Conservation (phyloP, 2,113 vertebrate species). For the Salvelinus fontinalis region DNA sequence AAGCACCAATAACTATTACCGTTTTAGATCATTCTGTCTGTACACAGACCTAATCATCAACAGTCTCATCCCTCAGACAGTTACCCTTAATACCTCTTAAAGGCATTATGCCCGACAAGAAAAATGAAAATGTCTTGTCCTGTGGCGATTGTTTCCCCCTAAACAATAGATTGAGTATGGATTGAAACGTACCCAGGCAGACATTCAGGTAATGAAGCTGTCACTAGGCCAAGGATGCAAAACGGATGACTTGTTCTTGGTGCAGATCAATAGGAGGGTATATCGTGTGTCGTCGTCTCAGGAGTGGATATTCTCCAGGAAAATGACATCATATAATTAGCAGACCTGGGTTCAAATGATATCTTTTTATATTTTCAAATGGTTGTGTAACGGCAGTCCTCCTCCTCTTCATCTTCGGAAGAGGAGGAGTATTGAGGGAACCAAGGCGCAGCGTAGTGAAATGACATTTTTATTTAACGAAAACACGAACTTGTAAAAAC, state of each 20-base stretch:
- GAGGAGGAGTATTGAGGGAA: too few species aligned
- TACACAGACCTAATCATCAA: slow-evolving; percentile 11
- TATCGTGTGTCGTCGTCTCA: slow-evolving; percentile 11
- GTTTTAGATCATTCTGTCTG: slow-evolving; percentile 12
- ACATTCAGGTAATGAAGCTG: slow-evolving; percentile 39
- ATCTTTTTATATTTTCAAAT: background rate
- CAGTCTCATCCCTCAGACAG: slow-evolving; percentile 7
- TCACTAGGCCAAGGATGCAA: slow-evolving; percentile 19
- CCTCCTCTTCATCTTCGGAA: too few species aligned
- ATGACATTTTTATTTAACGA: too few species aligned
- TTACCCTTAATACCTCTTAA: slow-evolving; percentile 18
- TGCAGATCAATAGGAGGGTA: slow-evolving; percentile 25
- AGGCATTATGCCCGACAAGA: slow-evolving; percentile 24
- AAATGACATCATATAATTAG: background rate
- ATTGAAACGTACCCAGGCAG: slow-evolving; percentile 30
- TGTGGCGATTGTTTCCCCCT: slow-evolving; percentile 24
- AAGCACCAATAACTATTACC: slow-evolving; percentile 10
- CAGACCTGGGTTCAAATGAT: background rate
- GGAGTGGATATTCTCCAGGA: background rate
- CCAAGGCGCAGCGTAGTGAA: too few species aligned
- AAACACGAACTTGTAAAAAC: too few species aligned
- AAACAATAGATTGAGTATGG: slow-evolving; percentile 30
- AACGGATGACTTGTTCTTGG: slow-evolving; percentile 19
- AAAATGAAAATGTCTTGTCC: slow-evolving; percentile 31
- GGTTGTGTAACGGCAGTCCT: too few species aligned